Conservation (phyloP, 2,797 vertebrate genomes). For the Hephaestus fuliginosus region DNA sequence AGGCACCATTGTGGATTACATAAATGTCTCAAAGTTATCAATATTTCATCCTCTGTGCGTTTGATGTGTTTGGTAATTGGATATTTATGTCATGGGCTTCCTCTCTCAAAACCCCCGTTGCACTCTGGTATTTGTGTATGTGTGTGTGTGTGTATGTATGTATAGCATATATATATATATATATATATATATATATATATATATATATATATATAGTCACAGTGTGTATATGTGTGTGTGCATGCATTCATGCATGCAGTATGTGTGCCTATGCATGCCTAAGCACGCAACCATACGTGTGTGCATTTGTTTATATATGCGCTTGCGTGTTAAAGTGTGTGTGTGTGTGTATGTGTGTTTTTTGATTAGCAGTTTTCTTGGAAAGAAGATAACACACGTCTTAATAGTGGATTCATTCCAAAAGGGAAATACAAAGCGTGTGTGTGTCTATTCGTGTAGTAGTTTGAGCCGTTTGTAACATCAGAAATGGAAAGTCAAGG, state of each 20-base stretch:
- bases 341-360: not conserved
- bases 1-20: conserved; percentile 85
- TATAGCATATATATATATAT: not conserved
- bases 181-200: no score
- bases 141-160: conserved; percentile 43
- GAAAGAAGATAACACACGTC: not conserved
- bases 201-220: no score
- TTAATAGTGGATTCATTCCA: conserved; percentile 19
- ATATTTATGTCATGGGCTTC: conserved; percentile 84
- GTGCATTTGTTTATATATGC: not conserved
- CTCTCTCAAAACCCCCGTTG: conserved; percentile 60
- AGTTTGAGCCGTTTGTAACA: conserved; percentile 24
- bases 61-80: conserved; percentile 87
- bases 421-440: not conserved
- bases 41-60: conserved; percentile 86
- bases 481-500: conserved; percentile 39
- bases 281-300: not conserved
- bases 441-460: conserved; percentile 12
- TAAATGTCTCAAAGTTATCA: conserved; percentile 86
- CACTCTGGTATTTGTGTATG: conserved; percentile 56
- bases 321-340: not conserved
- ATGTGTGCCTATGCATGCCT: not conserved
- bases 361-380: conserved; percentile 29
- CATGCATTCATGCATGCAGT: not conserved
- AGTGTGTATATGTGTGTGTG: conserved; percentile 13